Percentiles rank a stretch among this genome's conserved stretches.
Evolutionary conservation across 2,797 vertebrate species (phyloP).

Genomic region (Enteromius radiatus): DNA sequence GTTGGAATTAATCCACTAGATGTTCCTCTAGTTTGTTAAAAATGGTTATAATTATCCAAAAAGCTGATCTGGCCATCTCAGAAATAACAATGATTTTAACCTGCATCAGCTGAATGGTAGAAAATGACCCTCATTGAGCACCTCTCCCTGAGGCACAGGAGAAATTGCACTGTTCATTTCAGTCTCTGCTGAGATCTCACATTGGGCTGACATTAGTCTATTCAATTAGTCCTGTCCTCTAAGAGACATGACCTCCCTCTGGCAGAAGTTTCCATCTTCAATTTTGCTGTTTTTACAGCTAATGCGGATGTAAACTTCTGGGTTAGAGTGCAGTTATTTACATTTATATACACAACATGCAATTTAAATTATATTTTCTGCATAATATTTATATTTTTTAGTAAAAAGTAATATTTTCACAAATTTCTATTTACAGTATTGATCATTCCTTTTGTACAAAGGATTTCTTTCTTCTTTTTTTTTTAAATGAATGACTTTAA

Average conservation of each 20-base stretch:
- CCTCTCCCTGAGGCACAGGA: conserved; percentile 28
- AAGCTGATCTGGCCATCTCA: neutral
- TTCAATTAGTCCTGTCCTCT: conserved; percentile 46
- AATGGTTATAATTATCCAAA: neutral
- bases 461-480: too few relatives aligned
- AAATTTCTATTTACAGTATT: neutral
- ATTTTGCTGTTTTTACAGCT: conserved; percentile 3
- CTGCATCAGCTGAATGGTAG: neutral
- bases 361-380: neutral
- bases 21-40: neutral
- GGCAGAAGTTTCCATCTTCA: conserved; percentile 14
- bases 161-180: conserved; percentile 47
- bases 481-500: too few relatives aligned
- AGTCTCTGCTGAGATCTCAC: conserved; percentile 44
- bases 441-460: neutral
- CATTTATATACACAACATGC: neutral
- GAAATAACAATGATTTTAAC: conserved; percentile 35
- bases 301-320: neutral
- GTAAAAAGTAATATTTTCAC: neutral
- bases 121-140: conserved; percentile 45
- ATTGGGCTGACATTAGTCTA: conserved; percentile 22
- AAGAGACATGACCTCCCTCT: conserved; percentile 28
- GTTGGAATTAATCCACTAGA: neutral
- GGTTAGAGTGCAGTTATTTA: neutral
- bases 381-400: too few relatives aligned